Evolutionary conservation across 2,888 invertebrate genomes (phyloP), one percentile per base, ranked within the genome.

Genomic region (Alcis repandata): DNA sequence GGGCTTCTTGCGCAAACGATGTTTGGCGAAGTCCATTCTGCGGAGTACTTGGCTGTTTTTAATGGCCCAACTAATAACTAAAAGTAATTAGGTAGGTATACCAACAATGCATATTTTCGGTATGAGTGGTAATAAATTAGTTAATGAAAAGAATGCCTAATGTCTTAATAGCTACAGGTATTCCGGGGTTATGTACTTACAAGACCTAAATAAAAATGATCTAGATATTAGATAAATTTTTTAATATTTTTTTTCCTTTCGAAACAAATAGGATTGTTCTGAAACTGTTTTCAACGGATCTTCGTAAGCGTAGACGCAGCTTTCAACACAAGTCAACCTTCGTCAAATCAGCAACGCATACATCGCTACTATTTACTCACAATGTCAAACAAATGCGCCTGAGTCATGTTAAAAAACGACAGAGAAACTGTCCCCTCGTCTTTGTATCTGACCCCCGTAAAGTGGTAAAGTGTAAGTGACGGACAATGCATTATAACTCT

Each of bases 361-460:
- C n/a, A 53, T 22, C 1, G 7, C 40, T 10, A 19, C 53, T 58
- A 41, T 62, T 48, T 54, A 54, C 22, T 58, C 33, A 59, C 52
- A 59, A 64, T 62, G 57, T 58, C 49, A 56, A 65, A 67, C 59
- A 64, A 59, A 51, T 38, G 19, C n/a, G 41, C 41, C 48, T 60
- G 40, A 62, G 54, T 32, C 53, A 53, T 62, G 56, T 10, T 11
- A 64, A 53, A 49, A 57, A 32, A 15, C 11, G n/a, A n/a, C n/a
- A 17, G 6, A 45, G 36, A 43, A 45, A 57, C 20, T 19, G 17
- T 40, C 13, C 33, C 49, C 43, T 22, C 33, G 71, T 63, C 72
- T 79, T 83, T 82, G 78, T 81, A 60, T 69, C 67, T 70, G 78
- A 76, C 75, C 76, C 74, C 68, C 68, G 63, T 79, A 73, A 75